Evolutionary conservation across 2,113 vertebrate genomes (phyloP).

Genomic region (Brienomyrus brachyistius): DNA sequence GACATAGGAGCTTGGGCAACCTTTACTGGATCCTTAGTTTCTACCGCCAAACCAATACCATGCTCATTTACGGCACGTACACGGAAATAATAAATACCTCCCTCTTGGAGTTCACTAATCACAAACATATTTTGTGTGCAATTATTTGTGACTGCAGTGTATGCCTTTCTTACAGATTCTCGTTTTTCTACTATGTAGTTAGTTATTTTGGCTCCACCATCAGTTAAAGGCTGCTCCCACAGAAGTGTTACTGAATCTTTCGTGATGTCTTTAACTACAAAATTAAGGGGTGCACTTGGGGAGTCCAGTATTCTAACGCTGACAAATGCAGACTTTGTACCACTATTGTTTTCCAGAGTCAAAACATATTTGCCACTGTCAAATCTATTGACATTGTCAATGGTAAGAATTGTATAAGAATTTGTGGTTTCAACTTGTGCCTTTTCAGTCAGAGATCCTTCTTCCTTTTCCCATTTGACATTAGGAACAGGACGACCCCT

Average conservation of each 20-base stretch:
- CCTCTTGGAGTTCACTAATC: conserved; percentile 85
- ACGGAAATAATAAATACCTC: conserved; percentile 89
- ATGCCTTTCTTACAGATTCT: conserved; percentile 92
- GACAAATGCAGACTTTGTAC: conserved; percentile 85
- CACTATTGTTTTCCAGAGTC: conserved; percentile 84
- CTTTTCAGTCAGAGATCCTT: conserved; percentile 73
- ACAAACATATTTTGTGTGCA: conserved; percentile 83
- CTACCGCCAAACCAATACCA: conserved; percentile 79
- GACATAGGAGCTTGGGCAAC: conserved; percentile 81
- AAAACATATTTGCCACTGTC: conserved; percentile 91
- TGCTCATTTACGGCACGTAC: conserved; percentile 87
- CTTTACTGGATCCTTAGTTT: conserved; percentile 82
- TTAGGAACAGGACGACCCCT: conserved; percentile 89
- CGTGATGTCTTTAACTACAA: conserved; percentile 84
- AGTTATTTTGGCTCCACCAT: conserved; percentile 93
- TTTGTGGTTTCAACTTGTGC: conserved; percentile 81
- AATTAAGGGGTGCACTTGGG: conserved; percentile 81
- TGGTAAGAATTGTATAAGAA: conserved; percentile 94
- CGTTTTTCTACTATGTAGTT: conserved; percentile 95
- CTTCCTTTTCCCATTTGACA: conserved; percentile 91
- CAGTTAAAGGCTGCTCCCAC: conserved; percentile 89
- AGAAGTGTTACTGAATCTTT: conserved; percentile 82
- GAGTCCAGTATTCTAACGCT: conserved; percentile 93
- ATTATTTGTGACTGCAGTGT: conserved; percentile 85
- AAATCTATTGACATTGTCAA: conserved; percentile 95